Evolutionary conservation across 2,113 vertebrate species (phyloP).

Genomic region (Odontesthes bonariensis): DNA sequence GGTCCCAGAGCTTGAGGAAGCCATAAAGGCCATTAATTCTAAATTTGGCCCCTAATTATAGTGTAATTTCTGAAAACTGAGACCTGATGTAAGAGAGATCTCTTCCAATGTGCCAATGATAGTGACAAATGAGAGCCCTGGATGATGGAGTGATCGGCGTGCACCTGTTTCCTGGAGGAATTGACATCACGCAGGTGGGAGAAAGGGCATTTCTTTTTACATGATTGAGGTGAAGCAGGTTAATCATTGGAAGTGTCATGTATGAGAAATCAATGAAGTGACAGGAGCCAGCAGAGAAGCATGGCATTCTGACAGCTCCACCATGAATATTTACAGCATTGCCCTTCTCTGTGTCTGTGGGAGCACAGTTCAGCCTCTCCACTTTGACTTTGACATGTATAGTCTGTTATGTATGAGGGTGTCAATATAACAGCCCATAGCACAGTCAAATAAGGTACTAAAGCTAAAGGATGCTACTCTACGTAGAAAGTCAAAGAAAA

Average conservation of each 20-base stretch:
- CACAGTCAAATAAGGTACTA: too few species aligned
- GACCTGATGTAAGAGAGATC: too few species aligned
- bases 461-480: too few species aligned
- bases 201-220: constrained; percentile 47
- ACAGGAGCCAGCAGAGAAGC: constrained; percentile 58
- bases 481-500: too few species aligned
- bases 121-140: neutral
- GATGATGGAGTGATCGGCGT: constrained; percentile 18
- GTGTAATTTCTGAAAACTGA: too few species aligned
- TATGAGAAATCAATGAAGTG: constrained; percentile 72
- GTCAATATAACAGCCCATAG: constrained; percentile 9
- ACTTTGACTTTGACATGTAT: constrained; percentile 43
- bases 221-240: constrained; percentile 63
- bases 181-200: constrained; percentile 39
- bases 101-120: neutral
- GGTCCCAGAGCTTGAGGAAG: neutral
- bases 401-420: constrained; percentile 17
- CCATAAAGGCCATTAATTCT: too few species aligned
- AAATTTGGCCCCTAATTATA: too few species aligned
- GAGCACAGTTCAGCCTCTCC: constrained; percentile 17
- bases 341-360: constrained; percentile 28
- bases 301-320: constrained; percentile 48
- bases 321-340: constrained; percentile 71
- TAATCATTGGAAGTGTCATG: constrained; percentile 56
- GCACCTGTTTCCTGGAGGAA: constrained; percentile 32